Conservation (phyloP, 1,140 invertebrate species). For the Whitmania pigra region DNA sequence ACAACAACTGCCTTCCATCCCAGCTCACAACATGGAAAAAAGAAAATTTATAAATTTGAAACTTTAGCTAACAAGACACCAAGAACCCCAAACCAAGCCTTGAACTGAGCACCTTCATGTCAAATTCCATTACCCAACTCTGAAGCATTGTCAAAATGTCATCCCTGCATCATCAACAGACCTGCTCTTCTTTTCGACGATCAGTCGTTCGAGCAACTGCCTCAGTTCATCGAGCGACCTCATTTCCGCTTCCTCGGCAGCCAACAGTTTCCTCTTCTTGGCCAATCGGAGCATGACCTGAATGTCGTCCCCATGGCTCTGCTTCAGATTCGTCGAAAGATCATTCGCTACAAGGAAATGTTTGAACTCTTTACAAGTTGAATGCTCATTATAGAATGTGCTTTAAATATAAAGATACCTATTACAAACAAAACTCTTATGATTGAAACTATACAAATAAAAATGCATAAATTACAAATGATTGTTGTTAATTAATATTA, state of each 20-base stretch:
- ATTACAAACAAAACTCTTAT: not conserved
- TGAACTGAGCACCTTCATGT: too few relatives aligned
- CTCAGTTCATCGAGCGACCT: constrained; percentile 70
- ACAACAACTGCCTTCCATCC: too few relatives aligned
- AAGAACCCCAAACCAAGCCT: too few relatives aligned
- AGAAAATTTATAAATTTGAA: too few relatives aligned
- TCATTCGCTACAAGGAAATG: constrained; percentile 58
- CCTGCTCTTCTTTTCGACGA: constrained; percentile 64
- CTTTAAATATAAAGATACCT: too few relatives aligned
- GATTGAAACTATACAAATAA: not conserved
- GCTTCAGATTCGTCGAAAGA: constrained; percentile 75
- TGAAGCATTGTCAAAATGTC: too few relatives aligned
- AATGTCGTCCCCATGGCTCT: constrained; percentile 83
- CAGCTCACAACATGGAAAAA: too few relatives aligned
- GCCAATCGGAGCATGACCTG: constrained; percentile 72
- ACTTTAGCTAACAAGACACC: too few relatives aligned
- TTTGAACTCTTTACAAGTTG: not conserved
- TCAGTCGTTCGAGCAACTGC: constrained; percentile 73
- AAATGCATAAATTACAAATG: not conserved
- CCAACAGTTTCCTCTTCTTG: constrained; percentile 76
- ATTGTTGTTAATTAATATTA: not conserved
- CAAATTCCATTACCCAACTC: too few relatives aligned
- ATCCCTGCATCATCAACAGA: constrained; percentile 13
- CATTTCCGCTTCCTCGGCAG: constrained; percentile 83
- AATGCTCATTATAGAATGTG: too few relatives aligned